These are phyloP conservation scores for Holcopasites calliopsidis DNA, from an alignment of 1,140 invertebrate genomes.

Conservation along the genomic window DNA sequence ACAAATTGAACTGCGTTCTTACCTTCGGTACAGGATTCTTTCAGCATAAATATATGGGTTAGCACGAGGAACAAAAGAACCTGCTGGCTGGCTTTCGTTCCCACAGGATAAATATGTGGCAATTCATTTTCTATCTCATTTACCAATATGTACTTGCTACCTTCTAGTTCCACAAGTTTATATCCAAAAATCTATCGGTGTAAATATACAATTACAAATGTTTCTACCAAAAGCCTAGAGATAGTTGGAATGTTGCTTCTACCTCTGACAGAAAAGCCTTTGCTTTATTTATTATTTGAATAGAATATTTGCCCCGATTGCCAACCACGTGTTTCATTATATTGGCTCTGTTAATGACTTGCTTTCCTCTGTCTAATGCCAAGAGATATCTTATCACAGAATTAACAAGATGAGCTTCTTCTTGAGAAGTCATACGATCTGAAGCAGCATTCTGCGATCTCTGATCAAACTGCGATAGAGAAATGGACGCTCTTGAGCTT, in stretches of 20 bases:
- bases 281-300: conserved; percentile 44
- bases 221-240: too few relatives aligned
- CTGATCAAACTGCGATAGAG: not conserved
- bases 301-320: conserved; percentile 45
- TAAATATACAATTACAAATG: not conserved
- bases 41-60: conserved; percentile 70
- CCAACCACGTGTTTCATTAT: conserved; percentile 60
- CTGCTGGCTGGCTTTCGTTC: conserved; percentile 34
- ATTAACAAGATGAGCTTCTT: conserved; percentile 25
- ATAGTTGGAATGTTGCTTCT: not conserved
- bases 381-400: conserved; percentile 62
- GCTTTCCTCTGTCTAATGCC: conserved; percentile 47
- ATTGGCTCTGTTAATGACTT: conserved; percentile 45
- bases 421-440: not conserved
- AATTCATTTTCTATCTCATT: conserved; percentile 63
- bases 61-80: conserved; percentile 67
- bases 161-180: conserved; percentile 58
- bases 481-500: not conserved
- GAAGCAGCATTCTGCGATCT: not conserved
- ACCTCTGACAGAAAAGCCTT: conserved; percentile 52
- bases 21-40: conserved; percentile 66
- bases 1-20: not conserved
- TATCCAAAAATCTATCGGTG: conserved; percentile 70
- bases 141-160: conserved; percentile 65
- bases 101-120: conserved; percentile 50